These are phyloP conservation scores for Apus apus DNA, from an alignment of 2,113 vertebrate genomes.

Conservation along the genomic window DNA sequence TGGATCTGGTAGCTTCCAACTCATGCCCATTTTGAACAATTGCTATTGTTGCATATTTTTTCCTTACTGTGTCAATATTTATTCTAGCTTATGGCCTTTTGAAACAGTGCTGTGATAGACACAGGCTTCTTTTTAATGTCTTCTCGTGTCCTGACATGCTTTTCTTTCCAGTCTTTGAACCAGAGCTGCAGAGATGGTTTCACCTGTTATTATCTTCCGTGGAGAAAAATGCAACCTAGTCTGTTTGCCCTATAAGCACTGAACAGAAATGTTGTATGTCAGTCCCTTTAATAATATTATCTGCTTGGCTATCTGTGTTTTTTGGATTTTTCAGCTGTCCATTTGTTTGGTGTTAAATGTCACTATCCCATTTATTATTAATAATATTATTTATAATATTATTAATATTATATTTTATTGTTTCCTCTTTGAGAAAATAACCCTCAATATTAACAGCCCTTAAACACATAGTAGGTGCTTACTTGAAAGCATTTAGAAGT, in stretches of 20 bases:
- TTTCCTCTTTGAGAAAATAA: background rate
- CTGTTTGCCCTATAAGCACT: background rate
- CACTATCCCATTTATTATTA: background rate
- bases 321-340: background rate
- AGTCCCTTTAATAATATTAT: background rate
- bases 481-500: background rate
- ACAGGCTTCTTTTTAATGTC: background rate
- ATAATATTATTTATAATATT: background rate
- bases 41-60: slow-evolving; percentile 43
- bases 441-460: background rate
- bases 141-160: background rate
- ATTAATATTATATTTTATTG: background rate
- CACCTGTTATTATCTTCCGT: background rate
- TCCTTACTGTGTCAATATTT: slow-evolving; percentile 52
- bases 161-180: slow-evolving; percentile 24
- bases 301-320: background rate
- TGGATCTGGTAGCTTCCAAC: background rate
- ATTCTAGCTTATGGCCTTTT: background rate
- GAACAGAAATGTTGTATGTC: background rate
- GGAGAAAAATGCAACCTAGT: background rate
- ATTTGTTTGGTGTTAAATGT: background rate
- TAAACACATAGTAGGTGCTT: background rate
- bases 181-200: background rate
- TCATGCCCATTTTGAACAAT: slow-evolving; percentile 13
- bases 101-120: background rate